phyloP scores from a whole-genome alignment of 2,113 vertebrate species.

The Chamaetylas fuelleborni region DNA sequence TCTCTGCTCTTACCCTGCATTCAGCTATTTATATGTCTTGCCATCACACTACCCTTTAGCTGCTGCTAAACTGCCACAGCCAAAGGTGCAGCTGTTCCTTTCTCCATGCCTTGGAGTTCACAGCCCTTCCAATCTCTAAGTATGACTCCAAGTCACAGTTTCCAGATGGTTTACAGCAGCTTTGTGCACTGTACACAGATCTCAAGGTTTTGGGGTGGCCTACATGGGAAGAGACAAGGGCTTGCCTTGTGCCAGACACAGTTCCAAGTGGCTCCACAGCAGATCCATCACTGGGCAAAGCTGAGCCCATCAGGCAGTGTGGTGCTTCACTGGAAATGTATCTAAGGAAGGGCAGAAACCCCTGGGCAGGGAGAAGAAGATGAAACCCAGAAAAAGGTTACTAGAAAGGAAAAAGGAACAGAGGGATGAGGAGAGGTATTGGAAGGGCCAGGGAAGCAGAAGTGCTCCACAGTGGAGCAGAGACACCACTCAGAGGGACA shows the following conservation, averaged over 20 bases:
- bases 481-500: not conserved
- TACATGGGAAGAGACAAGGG: not conserved
- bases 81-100: not conserved
- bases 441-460: not conserved
- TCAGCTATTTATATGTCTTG: not conserved
- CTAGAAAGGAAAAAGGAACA: not conserved
- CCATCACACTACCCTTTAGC: not conserved
- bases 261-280: not conserved
- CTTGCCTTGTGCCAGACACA: not conserved
- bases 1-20: not conserved
- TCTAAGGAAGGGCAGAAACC: not conserved
- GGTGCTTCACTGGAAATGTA: not conserved
- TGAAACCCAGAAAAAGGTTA: not conserved
- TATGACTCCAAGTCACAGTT: not conserved
- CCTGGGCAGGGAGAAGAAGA: not conserved
- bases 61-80: not conserved
- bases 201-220: not conserved
- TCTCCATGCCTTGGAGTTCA: not conserved
- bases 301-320: not conserved
- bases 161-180: not conserved
- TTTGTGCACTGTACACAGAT: not conserved
- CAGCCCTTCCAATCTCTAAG: not conserved
- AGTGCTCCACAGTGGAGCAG: not conserved
- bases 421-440: not conserved
- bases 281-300: not conserved